Evolutionary conservation across 2,888 invertebrate genomes (phyloP).

Genomic region (Carcina quercana): DNA sequence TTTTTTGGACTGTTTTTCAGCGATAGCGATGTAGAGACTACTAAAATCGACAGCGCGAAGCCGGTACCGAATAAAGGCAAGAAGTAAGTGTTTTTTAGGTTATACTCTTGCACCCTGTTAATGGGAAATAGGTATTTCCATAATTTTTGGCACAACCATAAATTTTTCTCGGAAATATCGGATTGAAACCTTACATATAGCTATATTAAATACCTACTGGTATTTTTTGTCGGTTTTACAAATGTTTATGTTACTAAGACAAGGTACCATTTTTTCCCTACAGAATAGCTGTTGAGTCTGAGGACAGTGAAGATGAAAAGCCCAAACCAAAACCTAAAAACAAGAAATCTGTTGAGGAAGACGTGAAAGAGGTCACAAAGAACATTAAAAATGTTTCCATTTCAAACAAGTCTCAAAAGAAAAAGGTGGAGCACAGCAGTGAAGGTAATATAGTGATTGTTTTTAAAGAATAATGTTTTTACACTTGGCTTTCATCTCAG

Average conservation of each 20-base stretch:
- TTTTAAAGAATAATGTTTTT: no score
- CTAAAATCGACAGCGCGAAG: constrained; percentile 53
- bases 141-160: no score
- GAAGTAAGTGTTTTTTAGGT: constrained; percentile 45
- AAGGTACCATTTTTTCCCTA: no score
- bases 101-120: constrained; percentile 4
- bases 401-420: constrained; percentile 68
- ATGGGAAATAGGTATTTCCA: no score
- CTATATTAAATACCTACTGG: no score
- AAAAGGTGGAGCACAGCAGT: constrained; percentile 45
- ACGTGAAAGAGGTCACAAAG: constrained; percentile 69
- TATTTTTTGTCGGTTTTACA: no score
- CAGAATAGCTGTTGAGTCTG: constrained; percentile 55
- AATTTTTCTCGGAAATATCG: no score
- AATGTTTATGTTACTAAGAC: no score
- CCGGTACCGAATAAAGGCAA: constrained; percentile 52
- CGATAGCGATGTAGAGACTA: constrained; percentile 76
- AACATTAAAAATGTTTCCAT: constrained; percentile 75
- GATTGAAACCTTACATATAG: no score
- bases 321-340: constrained; percentile 61
- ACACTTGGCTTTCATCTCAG: no score
- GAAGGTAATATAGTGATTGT: constrained; percentile 48
- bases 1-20: constrained; percentile 52
- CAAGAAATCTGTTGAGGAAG: constrained; percentile 64
- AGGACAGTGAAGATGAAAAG: constrained; percentile 65